Evolutionary conservation across 2,797 vertebrate genomes (phyloP).

Genomic region (Phalanger gymnotis): DNA sequence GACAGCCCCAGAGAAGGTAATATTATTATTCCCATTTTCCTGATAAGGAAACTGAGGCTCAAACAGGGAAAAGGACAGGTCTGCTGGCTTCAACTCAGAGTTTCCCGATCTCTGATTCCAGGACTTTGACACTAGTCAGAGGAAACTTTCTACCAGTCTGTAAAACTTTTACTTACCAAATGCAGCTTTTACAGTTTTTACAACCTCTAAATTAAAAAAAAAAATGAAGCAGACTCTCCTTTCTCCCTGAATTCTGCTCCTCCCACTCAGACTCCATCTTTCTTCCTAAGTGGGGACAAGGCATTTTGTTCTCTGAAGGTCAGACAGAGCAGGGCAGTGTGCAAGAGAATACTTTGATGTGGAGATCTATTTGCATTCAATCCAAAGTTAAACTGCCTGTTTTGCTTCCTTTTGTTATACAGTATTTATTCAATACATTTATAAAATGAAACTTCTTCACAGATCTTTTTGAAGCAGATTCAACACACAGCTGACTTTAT

Average conservation of each 20-base stretch:
- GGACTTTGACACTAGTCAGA: background rate
- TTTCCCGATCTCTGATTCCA: background rate
- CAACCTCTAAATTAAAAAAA: background rate
- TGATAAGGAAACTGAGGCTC: background rate
- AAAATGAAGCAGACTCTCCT: background rate
- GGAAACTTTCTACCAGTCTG: background rate
- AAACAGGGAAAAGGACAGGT: background rate
- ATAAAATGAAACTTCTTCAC: background rate
- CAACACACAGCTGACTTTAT: background rate
- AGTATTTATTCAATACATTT: background rate
- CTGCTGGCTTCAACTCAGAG: background rate
- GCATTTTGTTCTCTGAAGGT: no score
- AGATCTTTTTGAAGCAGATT: background rate
- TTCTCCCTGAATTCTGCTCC: background rate
- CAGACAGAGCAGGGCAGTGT: background rate
- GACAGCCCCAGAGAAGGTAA: background rate
- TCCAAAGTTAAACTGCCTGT: background rate
- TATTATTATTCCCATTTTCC: background rate
- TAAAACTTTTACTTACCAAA: background rate
- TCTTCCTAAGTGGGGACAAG: background rate
- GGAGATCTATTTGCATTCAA: background rate
- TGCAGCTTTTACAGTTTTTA: background rate
- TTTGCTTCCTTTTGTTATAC: background rate
- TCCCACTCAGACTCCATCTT: background rate
- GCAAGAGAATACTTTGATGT: background rate